Base-by-base conservation (phyloP, 2,113 vertebrate genomes). In the Trachemys scripta region DNA sequence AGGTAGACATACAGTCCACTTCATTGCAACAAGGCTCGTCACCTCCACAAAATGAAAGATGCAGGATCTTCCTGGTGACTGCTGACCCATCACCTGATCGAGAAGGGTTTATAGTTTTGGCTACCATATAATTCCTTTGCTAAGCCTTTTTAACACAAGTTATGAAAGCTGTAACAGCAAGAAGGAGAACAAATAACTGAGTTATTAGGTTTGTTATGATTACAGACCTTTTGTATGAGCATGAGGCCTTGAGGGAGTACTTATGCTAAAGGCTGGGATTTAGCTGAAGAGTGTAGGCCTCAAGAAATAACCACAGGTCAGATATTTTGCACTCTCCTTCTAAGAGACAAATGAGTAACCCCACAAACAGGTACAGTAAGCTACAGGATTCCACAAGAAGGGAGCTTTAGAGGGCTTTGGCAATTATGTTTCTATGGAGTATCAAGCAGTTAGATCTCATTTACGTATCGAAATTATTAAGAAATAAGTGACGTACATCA, bases 21-120 rank as follows among this genome's bases (percentile, higher is more conserved):
- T 62, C 10, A 80, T n/a, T n/a, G 35, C 31, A 69, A 35, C 53
- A 11, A 85, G 5, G 79, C 1, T 27, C 6, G 35, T 24, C 5
- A 10, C 24, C 91, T 49, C 22, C 57, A 54, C 16, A 2, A n/a
- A 49, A 50, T 53, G 54, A 82, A 53, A 65, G 38, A 0, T 0
- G 0, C 75, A 80, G 80, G 25, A 25, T 59, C 42, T 56, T 31
- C 35, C 31, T 35, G 62, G 35, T 69, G 62, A 69, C 35, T 16
- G 8, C 8, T 69, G 62, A 59, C 57, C 27, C 57, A 54, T 25
- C 27, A 69, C 35, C 65, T n/a, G 16, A 19, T n/a, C 2, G 16
- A 20, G 17, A 38, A 69, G 31, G 17, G 65, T n/a, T 69, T 19
- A 69, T n/a, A n/a, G 35, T 69, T 69, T 35, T 10, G 17, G 35